A percentile compares a stretch with the other conserved stretches of the same genome.
Conservation (phyloP, 1,140 invertebrate genomes). For the Arctopsyche grandis region DNA sequence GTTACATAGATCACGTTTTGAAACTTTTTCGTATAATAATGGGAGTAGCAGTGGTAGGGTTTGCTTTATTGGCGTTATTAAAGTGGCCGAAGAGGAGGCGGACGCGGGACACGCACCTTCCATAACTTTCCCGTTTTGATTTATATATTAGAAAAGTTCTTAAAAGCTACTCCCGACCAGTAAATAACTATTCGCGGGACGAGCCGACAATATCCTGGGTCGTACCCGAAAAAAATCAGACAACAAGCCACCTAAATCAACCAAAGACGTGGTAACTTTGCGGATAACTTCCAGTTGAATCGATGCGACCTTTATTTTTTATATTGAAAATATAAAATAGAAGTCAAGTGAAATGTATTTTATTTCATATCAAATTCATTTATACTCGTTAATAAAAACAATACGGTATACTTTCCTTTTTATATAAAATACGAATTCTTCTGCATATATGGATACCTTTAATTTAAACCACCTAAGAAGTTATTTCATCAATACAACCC, state of each 20-base stretch:
- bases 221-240: background rate
- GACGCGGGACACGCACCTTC: background rate
- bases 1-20: too few species aligned
- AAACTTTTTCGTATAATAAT: background rate
- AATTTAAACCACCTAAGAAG: too few species aligned
- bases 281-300: background rate
- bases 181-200: background rate
- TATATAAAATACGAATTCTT: too few species aligned
- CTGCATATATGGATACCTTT: too few species aligned
- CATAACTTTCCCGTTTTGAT: slow-evolving; percentile 5
- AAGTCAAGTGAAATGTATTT: too few species aligned
- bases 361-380: too few species aligned
- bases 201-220: background rate
- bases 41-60: background rate
- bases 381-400: too few species aligned
- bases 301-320: background rate
- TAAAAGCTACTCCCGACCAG: background rate
- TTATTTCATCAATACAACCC: too few species aligned
- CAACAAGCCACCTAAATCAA: slow-evolving; percentile 3
- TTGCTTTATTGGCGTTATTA: background rate
- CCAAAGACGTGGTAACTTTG: background rate
- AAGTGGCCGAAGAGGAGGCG: background rate
- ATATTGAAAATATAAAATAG: background rate
- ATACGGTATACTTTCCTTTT: too few species aligned
- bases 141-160: slow-evolving; percentile 11